Evolutionary conservation across 92 coral and sea anemone genomes (phyloP).

Genomic region (Micromussa lordhowensis): DNA sequence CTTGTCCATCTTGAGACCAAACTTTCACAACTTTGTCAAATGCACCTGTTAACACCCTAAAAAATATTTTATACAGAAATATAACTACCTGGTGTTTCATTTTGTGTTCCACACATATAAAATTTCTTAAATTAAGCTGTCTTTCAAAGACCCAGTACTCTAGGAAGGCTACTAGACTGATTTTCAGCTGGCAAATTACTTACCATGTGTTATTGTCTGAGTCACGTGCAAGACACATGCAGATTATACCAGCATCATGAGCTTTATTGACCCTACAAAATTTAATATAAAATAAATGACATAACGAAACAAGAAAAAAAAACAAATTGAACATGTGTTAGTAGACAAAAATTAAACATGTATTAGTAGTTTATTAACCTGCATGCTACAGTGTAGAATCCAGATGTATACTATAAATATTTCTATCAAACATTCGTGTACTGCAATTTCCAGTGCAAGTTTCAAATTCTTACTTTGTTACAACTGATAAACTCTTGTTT

Average conservation of each 20-base stretch:
- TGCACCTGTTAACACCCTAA: constrained; percentile 92
- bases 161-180: not conserved
- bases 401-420: too few species aligned
- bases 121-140: not conserved
- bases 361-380: too few species aligned
- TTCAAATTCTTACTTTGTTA: constrained; percentile 74
- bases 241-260: constrained; percentile 97
- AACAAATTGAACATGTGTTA: not conserved
- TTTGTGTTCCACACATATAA: not conserved
- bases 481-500: constrained; percentile 84
- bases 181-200: constrained; percentile 7
- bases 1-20: constrained; percentile 98
- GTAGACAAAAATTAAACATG: too few species aligned
- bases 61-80: not conserved
- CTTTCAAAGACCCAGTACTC: not conserved
- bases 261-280: constrained; percentile 82
- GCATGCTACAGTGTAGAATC: too few species aligned
- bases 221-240: constrained; percentile 93
- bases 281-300: not conserved
- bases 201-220: constrained; percentile 94
- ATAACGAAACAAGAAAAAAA: not conserved
- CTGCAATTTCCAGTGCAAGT: too few species aligned
- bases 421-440: too few species aligned
- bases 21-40: constrained; percentile 99
- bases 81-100: not conserved